Percentiles rank a stretch among this genome's conserved stretches.
These are phyloP conservation scores for Actinia equina DNA, from an alignment of 64 coral and sea anemone genomes.

Conservation along the genomic window DNA sequence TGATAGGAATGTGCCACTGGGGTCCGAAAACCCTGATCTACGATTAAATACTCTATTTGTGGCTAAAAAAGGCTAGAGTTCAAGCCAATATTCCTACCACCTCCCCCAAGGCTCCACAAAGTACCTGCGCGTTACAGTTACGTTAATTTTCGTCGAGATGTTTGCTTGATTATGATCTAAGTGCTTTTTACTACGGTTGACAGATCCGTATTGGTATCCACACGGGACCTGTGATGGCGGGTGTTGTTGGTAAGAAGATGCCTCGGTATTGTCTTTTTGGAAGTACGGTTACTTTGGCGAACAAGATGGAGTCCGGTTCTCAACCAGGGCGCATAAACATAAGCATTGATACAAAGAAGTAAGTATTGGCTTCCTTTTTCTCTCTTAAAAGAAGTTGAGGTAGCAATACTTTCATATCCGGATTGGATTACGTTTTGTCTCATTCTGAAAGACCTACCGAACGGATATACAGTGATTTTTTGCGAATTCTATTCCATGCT, in stretches of 20 bases:
- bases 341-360: slow-evolving; percentile 93
- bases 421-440: too few species aligned
- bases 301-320: slow-evolving; percentile 97
- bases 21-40: too few species aligned
- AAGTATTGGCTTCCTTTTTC: slow-evolving; percentile 5
- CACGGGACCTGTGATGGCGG: slow-evolving; percentile 93
- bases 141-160: background rate
- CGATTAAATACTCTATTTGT: too few species aligned
- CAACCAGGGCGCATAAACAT: slow-evolving; percentile 98
- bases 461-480: too few species aligned
- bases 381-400: too few species aligned
- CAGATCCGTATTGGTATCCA: slow-evolving; percentile 98
- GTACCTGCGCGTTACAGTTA: too few species aligned
- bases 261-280: slow-evolving; percentile 97
- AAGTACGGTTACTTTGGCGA: slow-evolving; percentile 87
- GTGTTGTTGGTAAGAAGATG: slow-evolving; percentile 98
- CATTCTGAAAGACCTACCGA: too few species aligned
- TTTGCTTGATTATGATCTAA: slow-evolving; percentile 1
- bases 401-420: background rate
- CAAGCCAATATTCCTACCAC: too few species aligned
- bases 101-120: too few species aligned
- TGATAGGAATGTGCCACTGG: too few species aligned
- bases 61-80: too few species aligned
- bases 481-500: too few species aligned
- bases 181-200: background rate